phyloP scores from a whole-genome alignment of 2,888 invertebrate species.

The Caenorhabditis sulstoni region DNA sequence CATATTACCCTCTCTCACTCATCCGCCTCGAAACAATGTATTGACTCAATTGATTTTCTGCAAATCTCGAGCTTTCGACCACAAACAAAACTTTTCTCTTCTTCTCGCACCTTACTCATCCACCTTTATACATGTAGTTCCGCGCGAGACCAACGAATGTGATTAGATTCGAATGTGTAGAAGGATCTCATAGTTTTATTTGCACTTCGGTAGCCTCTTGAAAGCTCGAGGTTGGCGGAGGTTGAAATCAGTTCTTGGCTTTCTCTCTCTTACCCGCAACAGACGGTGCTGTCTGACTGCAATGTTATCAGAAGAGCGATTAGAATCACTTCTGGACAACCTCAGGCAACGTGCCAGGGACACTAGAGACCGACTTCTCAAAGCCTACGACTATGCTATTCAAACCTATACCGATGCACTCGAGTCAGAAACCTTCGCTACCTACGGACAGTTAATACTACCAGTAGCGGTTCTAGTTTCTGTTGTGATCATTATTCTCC shows the following conservation, averaged over 20 bases:
- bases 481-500: constrained; percentile 54
- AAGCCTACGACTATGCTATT: constrained; percentile 36
- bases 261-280: constrained; percentile 28
- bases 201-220: constrained; percentile 60
- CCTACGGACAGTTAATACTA: constrained; percentile 51
- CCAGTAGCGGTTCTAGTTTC: constrained; percentile 49
- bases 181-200: constrained; percentile 60
- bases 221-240: constrained; percentile 57
- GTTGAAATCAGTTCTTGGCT: constrained; percentile 57
- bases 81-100: constrained; percentile 44
- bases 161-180: constrained; percentile 56
- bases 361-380: constrained; percentile 21
- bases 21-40: constrained; percentile 52
- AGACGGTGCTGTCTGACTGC: constrained; percentile 22
- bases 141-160: constrained; percentile 7
- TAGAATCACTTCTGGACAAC: constrained; percentile 34
- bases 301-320: constrained; percentile 50
- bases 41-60: constrained; percentile 58
- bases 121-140: constrained; percentile 39
- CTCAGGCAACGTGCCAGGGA: constrained; percentile 24
- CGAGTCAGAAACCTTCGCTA: constrained; percentile 51
- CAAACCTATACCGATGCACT: constrained; percentile 44
- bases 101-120: constrained; percentile 6
- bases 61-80: constrained; percentile 46
- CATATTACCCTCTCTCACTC: constrained; percentile 50